Evolutionary conservation across 2,113 vertebrate species (phyloP).

Genomic region (Microtus richardsoni): DNA sequence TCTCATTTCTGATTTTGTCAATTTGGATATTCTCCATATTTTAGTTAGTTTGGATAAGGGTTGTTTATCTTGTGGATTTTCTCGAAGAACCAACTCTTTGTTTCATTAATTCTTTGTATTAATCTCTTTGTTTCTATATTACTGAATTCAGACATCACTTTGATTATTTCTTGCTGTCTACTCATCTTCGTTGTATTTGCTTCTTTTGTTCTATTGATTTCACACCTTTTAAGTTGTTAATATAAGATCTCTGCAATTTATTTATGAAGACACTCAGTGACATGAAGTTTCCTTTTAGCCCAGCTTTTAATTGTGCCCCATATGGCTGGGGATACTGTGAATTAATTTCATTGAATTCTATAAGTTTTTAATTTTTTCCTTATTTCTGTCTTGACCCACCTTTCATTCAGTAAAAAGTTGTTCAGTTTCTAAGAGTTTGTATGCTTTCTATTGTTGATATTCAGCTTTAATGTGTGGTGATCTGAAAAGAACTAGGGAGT

Average conservation of each 20-base stretch:
- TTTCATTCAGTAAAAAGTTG: neutral
- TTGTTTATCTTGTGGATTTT: neutral
- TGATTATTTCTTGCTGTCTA: neutral
- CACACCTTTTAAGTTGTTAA: neutral
- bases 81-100: neutral
- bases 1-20: neutral
- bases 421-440: neutral
- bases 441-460: neutral
- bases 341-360: neutral
- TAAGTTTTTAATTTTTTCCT: neutral
- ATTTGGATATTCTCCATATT: neutral
- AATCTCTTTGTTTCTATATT: neutral
- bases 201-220: neutral
- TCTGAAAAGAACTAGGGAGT: neutral
- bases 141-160: neutral
- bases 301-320: neutral
- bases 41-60: neutral
- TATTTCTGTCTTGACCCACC: neutral
- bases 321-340: neutral
- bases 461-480: neutral
- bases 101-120: neutral
- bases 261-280: neutral
- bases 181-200: neutral
- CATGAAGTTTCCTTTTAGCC: neutral
- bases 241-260: neutral